Conservation (phyloP, 2,888 invertebrate species). For the Drosophila buzzatii region DNA sequence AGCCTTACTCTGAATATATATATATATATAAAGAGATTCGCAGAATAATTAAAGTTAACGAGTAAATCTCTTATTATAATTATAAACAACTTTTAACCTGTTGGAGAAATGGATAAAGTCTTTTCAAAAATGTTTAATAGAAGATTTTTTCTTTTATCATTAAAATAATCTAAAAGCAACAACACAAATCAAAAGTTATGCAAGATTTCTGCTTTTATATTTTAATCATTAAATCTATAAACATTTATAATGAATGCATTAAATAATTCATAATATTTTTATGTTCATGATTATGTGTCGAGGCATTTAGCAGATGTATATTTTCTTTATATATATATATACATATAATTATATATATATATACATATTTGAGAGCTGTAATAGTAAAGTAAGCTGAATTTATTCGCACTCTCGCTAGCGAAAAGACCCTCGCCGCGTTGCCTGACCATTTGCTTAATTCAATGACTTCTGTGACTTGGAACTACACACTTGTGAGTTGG, state of each 20-base stretch:
- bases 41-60: constrained; percentile 22
- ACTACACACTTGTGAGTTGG: constrained; percentile 66
- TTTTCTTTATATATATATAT: not conserved
- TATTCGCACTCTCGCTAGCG: not conserved
- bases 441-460: constrained; percentile 69
- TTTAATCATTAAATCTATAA: too few relatives aligned
- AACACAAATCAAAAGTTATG: not conserved
- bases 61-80: not conserved
- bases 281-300: too few relatives aligned
- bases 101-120: not conserved
- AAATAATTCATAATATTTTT: too few relatives aligned
- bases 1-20: not conserved
- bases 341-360: too few relatives aligned
- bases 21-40: not conserved
- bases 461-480: constrained; percentile 69
- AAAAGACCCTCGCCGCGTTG: constrained; percentile 47
- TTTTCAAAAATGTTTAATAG: not conserved
- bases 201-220: too few relatives aligned
- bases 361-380: too few relatives aligned
- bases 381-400: not conserved
- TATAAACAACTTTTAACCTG: not conserved
- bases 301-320: too few relatives aligned
- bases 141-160: too few relatives aligned
- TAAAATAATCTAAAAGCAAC: not conserved
- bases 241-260: too few relatives aligned